Percentiles rank a stretch among this genome's conserved stretches.
Evolutionary conservation across 30 jellyfish, hydroid and myxozoan species (phyloP).

Genomic region (Pelagia noctiluca): DNA sequence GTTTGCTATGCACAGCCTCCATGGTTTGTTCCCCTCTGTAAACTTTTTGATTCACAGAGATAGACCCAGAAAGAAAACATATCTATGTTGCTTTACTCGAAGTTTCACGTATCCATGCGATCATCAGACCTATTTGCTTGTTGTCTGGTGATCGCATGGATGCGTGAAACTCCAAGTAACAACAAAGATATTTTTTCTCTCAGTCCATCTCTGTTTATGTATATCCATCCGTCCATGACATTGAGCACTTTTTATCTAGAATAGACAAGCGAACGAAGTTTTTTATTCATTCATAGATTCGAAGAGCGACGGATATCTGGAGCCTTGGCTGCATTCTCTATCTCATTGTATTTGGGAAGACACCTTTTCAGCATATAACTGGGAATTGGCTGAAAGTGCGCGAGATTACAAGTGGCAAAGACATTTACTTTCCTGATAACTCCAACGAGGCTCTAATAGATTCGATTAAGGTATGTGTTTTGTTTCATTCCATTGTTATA

Average conservation of each 20-base stretch:
- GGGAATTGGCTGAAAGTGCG: slow-evolving; percentile 41
- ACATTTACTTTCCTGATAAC: slow-evolving; percentile 65
- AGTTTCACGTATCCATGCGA: no score
- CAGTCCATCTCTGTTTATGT: not conserved
- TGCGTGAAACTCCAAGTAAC: not conserved
- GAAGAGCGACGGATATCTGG: slow-evolving; percentile 98
- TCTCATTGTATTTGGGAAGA: slow-evolving; percentile 70
- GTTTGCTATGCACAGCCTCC: no score
- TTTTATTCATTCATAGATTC: slow-evolving; percentile 48
- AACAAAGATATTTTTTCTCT: not conserved
- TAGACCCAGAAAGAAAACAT: no score
- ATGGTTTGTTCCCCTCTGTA: no score
- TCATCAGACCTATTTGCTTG: not conserved
- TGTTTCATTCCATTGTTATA: not conserved
- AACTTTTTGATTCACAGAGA: no score
- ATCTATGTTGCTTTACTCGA: no score
- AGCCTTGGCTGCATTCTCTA: slow-evolving; percentile 97
- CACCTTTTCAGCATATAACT: slow-evolving; percentile 91
- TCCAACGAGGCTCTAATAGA: slow-evolving; percentile 66
- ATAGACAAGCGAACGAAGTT: not conserved
- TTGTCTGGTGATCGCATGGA: not conserved
- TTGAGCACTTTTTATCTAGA: not conserved
- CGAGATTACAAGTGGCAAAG: slow-evolving; percentile 69
- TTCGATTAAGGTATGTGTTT: slow-evolving; percentile 82
- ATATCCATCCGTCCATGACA: not conserved